Evolutionary conservation across 1,140 invertebrate species (phyloP).

Genomic region (Trinorchestia longiramus): DNA sequence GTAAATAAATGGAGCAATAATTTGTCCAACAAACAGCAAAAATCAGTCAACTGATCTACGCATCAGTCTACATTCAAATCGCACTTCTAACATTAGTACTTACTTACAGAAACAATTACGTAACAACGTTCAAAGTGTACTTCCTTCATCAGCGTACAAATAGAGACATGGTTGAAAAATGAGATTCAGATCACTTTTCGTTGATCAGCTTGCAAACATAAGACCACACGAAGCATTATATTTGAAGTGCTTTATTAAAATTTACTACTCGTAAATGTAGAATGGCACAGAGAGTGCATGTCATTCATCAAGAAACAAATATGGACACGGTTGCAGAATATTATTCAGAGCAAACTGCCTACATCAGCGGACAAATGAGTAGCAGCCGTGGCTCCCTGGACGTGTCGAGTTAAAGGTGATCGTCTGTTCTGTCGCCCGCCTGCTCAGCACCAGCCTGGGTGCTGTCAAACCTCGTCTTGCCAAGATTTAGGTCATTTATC

Average conservation of each 20-base stretch:
- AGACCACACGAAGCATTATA: no score
- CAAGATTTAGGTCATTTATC: neutral
- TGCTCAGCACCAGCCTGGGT: neutral
- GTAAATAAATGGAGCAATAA: no score
- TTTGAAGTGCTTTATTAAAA: no score
- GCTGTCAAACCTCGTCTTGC: neutral
- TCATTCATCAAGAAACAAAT: neutral
- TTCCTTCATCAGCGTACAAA: neutral
- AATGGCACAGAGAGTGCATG: no score
- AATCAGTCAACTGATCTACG: no score
- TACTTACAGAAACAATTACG: neutral
- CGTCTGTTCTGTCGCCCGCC: neutral
- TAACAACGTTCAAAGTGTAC: neutral
- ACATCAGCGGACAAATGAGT: neutral
- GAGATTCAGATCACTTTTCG: no score
- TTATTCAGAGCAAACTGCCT: neutral
- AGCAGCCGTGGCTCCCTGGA: neutral
- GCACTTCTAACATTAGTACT: no score
- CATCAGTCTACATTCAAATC: no score
- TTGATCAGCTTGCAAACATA: no score
- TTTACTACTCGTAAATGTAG: no score
- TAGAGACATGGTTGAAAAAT: no score
- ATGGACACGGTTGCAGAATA: neutral
- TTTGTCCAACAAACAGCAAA: no score
- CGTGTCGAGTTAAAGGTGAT: neutral